phyloP scores from a whole-genome alignment of 2,113 vertebrate genomes.

The Psophia crepitans region DNA sequence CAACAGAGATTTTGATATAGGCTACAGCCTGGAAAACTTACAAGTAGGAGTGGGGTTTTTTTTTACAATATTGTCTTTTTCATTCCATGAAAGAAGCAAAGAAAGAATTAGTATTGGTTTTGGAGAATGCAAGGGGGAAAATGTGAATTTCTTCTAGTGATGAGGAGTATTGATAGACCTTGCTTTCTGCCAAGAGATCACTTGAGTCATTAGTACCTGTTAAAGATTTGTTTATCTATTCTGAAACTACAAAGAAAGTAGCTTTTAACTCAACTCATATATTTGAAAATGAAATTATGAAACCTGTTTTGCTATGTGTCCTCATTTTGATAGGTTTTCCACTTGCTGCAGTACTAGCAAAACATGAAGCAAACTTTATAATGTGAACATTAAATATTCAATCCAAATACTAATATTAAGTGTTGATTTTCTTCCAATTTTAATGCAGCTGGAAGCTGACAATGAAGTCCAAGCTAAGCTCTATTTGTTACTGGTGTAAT shows the following conservation, averaged over 20 bases:
- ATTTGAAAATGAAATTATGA: not conserved
- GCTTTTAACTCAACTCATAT: not conserved
- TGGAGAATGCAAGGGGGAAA: not conserved
- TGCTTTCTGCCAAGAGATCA: not conserved
- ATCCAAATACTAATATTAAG: not conserved
- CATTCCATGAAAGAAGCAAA: not conserved
- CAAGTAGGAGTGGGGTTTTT: accelerated
- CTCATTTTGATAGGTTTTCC: not conserved
- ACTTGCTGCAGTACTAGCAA: not conserved
- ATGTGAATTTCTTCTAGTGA: not conserved
- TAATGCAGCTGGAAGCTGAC: not conserved
- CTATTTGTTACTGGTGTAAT: not conserved
- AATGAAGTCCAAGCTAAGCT: not conserved
- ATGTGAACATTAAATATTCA: not conserved
- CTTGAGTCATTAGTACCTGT: not conserved
- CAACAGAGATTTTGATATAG: not conserved
- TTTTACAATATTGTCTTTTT: not conserved
- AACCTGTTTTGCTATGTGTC: not conserved
- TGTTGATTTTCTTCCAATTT: not conserved
- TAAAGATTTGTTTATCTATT: not conserved
- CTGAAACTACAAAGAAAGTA: not conserved
- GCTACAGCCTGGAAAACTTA: not conserved
- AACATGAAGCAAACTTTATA: not conserved
- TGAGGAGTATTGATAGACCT: not conserved
- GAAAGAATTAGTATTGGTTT: not conserved